phyloP scores from a whole-genome alignment of 23 tunicate species.

The Diplosoma virens region DNA sequence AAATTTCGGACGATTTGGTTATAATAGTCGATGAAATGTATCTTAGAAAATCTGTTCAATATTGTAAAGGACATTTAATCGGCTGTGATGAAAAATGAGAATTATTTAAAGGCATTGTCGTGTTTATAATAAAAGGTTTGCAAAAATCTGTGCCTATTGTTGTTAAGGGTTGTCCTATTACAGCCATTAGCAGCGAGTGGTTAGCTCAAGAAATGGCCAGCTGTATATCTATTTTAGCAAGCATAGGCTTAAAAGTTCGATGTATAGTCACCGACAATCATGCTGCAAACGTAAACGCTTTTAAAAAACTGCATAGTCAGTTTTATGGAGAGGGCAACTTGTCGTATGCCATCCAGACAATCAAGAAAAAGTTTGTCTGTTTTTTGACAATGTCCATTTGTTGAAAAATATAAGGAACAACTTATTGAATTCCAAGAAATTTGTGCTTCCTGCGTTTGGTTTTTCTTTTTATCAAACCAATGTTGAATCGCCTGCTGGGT shows the following conservation, averaged over 20 bases:
- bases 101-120: not conserved
- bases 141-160: conserved; percentile 1
- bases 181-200: not conserved
- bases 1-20: not conserved
- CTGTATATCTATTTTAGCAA: not conserved
- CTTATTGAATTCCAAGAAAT: not conserved
- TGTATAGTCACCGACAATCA: conserved; percentile 4
- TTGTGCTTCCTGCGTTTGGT: not conserved
- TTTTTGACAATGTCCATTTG: not conserved
- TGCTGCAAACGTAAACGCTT: not conserved
- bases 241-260: not conserved
- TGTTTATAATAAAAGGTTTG: conserved; percentile 2
- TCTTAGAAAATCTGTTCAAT: not conserved
- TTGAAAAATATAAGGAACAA: not conserved
- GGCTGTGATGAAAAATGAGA: not conserved
- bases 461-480: not conserved
- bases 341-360: not conserved
- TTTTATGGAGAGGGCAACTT: not conserved
- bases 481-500: not conserved
- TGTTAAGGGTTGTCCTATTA: not conserved
- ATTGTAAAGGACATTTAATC: not conserved
- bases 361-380: not conserved
- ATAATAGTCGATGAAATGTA: not conserved
- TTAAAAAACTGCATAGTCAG: not conserved
- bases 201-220: not conserved